Evolutionary conservation across 2,113 vertebrate genomes (phyloP).

Genomic region (Athene cunicularia): DNA sequence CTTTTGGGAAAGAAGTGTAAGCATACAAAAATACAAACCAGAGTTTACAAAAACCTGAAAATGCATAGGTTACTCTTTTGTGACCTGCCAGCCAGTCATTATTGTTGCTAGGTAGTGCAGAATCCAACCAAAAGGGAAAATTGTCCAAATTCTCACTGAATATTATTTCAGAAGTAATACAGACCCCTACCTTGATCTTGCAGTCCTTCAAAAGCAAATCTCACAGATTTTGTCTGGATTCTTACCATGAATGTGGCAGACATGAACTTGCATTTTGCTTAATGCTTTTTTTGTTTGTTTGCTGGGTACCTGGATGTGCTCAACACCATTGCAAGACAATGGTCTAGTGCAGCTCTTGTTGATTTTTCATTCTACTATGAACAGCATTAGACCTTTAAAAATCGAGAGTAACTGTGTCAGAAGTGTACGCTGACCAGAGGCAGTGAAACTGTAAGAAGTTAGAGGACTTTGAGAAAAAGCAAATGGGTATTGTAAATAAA

Average conservation of each 20-base stretch:
- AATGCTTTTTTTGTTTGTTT: neutral
- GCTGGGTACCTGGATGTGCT: neutral
- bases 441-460: neutral
- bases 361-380: neutral
- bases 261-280: neutral
- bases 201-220: neutral
- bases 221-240: neutral
- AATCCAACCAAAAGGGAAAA: neutral
- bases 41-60: fast-evolving
- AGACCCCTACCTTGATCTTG: neutral
- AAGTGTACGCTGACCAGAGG: neutral
- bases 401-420: neutral
- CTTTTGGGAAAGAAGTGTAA: neutral
- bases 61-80: neutral
- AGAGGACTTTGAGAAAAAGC: neutral
- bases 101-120: neutral
- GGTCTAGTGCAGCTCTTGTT: neutral
- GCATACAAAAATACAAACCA: neutral
- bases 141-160: neutral
- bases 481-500: neutral
- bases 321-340: neutral
- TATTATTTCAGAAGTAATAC: neutral
- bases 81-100: neutral
- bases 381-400: neutral
- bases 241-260: neutral